These are phyloP conservation scores for Cirrhinus molitorella DNA, from an alignment of 2,797 vertebrate species.

Conservation along the genomic window DNA sequence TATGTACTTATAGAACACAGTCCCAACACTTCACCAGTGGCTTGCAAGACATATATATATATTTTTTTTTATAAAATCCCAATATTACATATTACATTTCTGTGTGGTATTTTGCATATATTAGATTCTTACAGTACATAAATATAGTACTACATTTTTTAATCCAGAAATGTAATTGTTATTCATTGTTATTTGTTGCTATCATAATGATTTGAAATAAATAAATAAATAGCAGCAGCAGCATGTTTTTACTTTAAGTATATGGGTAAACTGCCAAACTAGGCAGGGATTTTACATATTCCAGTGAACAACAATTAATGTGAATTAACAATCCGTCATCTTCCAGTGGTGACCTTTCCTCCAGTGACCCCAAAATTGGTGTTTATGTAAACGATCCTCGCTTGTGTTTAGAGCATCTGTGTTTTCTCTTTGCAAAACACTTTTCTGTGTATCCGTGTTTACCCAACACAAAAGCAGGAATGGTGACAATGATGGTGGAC, in stretches of 20 bases:
- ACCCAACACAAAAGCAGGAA: slow-evolving; percentile 47
- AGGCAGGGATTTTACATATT: neutral
- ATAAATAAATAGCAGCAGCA: neutral
- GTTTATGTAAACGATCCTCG: slow-evolving; percentile 43
- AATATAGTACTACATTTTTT: too few relatives aligned
- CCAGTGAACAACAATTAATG: neutral
- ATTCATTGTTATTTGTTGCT: neutral
- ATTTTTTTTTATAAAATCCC: too few relatives aligned
- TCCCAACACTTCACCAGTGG: too few relatives aligned
- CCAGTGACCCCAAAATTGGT: slow-evolving; percentile 1
- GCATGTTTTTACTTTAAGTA: neutral
- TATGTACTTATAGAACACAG: too few relatives aligned
- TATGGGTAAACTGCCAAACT: neutral
- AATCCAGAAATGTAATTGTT: neutral
- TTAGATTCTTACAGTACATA: neutral
- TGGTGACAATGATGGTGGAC: neutral
- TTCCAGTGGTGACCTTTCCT: slow-evolving; percentile 27
- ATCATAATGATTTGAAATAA: neutral
- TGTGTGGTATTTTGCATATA: neutral
- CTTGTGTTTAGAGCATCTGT: neutral
- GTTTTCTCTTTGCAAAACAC: slow-evolving; percentile 19
- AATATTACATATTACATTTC: too few relatives aligned
- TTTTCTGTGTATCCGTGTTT: slow-evolving; percentile 43
- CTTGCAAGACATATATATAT: too few relatives aligned
- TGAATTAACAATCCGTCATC: neutral